phyloP scores from a whole-genome alignment of 2,113 vertebrate species.

The Xenus cinereus region DNA sequence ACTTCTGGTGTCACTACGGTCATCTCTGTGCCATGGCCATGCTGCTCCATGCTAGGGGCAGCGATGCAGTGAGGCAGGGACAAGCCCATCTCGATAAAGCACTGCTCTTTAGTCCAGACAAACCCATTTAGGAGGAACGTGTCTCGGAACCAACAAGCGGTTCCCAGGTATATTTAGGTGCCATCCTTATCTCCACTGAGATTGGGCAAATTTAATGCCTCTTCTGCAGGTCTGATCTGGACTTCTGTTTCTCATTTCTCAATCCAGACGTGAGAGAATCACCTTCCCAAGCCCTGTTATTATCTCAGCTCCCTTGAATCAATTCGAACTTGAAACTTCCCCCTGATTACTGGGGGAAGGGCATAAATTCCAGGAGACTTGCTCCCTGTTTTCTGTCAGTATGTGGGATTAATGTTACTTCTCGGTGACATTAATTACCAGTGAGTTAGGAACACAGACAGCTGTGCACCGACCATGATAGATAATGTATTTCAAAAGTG shows the following conservation, averaged over 20 bases:
- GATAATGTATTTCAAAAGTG: not conserved
- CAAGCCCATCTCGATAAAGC: not conserved
- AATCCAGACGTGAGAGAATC: not conserved
- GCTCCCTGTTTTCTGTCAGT: not conserved
- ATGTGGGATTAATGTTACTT: not conserved
- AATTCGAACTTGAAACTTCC: not conserved
- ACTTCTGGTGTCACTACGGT: not conserved
- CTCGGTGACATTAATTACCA: not conserved
- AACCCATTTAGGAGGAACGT: rapidly evolving
- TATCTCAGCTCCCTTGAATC: not conserved
- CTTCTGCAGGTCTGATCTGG: not conserved
- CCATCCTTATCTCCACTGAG: not conserved
- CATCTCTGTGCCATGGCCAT: not conserved
- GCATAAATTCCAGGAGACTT: not conserved
- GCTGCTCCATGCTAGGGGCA: not conserved
- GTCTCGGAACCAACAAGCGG: not conserved
- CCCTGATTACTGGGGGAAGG: not conserved
- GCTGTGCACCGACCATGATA: not conserved
- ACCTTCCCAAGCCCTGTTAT: not conserved
- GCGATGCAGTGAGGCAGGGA: not conserved
- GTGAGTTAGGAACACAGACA: not conserved
- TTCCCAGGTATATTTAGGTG: not conserved
- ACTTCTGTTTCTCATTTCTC: not conserved
- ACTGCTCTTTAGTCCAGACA: not conserved
- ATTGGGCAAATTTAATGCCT: not conserved